Conservation (phyloP, 2,113 vertebrate species). For the Zosterops hypoxanthus region DNA sequence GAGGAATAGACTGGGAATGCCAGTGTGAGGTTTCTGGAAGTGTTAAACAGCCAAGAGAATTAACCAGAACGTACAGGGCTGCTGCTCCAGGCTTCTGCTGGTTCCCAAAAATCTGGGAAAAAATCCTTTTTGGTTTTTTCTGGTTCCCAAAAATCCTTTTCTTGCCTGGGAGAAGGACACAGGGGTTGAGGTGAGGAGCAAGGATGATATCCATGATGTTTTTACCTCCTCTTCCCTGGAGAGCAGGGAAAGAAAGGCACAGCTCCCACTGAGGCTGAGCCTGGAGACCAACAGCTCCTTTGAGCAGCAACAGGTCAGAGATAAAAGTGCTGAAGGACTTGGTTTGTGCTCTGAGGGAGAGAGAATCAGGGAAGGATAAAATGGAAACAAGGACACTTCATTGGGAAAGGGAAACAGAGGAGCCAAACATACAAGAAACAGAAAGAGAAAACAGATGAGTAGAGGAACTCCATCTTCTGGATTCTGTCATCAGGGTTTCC, state of each 20-base stretch:
- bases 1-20: background rate
- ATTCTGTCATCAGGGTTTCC: background rate
- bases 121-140: no score
- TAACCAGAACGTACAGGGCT: background rate
- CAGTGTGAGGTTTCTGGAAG: background rate
- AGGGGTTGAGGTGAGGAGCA: background rate
- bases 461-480: background rate
- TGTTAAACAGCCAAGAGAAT: background rate
- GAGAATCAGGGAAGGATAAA: background rate
- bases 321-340: background rate
- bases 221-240: background rate
- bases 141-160: background rate
- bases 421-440: background rate
- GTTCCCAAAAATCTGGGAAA: no score
- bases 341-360: background rate
- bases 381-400: background rate
- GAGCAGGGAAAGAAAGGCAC: background rate
- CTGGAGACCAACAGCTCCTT: background rate
- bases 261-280: background rate
- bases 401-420: background rate
- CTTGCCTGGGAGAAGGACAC: background rate
- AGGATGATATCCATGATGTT: background rate
- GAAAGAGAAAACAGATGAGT: background rate
- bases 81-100: background rate
- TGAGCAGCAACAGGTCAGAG: background rate